Evolutionary conservation across 2,797 vertebrate species (phyloP), one percentile per base, ranked within the genome.

Genomic region (Anguilla pacifica): DNA sequence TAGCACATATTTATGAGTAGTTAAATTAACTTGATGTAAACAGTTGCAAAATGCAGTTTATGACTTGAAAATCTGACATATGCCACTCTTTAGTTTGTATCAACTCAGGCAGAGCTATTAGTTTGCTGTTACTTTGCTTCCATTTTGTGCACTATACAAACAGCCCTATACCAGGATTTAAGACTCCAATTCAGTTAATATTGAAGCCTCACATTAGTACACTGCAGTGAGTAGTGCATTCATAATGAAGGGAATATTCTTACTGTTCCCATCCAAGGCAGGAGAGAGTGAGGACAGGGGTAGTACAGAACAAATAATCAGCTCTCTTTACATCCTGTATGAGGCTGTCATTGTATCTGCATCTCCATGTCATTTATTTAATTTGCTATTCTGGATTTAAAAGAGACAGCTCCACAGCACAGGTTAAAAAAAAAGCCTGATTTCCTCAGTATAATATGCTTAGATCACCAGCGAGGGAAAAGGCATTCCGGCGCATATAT

Each of bases 401-500:
- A 35, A 84, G 13, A 25, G 53, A 28, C 13, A 28, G n/a, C 25
- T 55, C 55, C 19, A 67, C 55, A 22, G 79, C 46, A 25, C 13
- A 51, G 51, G 46, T 10, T 10, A 72, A 31, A 72, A n/a, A 28
- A 28, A 4, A 2, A 25, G 35, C 13, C 1, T 31, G 53, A 19
- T 39, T 84, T 39, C 31, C 35, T 59, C 28, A 49, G 31, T 84
- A 55, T 10, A 53, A 25, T 51, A 53, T 83, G 49, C 83, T 39
- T 39, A 39, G 53, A 43, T 70, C 64, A 85, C 59, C 57, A 43
- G 25, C 19, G n/a, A 3, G 49, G 87, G 67, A 77, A 81, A 17
- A 82, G 92, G 91, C 91, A 85, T 94, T 93, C 92, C 90, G 90
- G 90, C 92, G 92, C 93, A 95, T 94, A 94, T 92, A 94, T 95